Evolutionary conservation across 2,888 invertebrate species (phyloP), one percentile per base, ranked within the genome.

Genomic region (Drosophila nr. fundita): DNA sequence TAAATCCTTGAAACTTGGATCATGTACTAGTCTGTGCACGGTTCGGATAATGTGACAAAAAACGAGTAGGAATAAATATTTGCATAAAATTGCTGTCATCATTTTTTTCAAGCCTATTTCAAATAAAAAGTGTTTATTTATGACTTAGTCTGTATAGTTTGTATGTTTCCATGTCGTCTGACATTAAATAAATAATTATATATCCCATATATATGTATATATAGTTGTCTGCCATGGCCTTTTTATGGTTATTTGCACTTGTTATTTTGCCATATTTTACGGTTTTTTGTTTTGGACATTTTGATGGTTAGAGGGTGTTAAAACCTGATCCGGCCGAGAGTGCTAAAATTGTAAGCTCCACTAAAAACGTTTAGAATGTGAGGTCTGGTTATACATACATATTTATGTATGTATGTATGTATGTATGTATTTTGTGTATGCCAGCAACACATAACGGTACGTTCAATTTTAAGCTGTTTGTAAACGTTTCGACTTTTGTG

Each of bases 401-500:
- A 2, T 15, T 4, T 15, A 32, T 32, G 1, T 21, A 2, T n/a
- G 2, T 13, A 45, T 45, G 4, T 24, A 2, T 24, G 2, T 10
- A 15, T 15, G 63, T 30, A 5, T 42, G 32, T 21, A 27, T 54
- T 42, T 21, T 50, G 27, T 18, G 21, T 49, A 1, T 40, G 21
- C 11, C 40, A 53, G 24, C n/a, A 21, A 13, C 45, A 58, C 48
- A 32, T 58, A 63, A 57, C 60, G 57, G 32, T 58, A 49, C 36
- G 54, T 48, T 65, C 59, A 69, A 62, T 52, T 67, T 80, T 85
- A 73, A 88, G 87, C 83, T 86, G 75, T 73, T 86, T 80, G 83
- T 88, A 83, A 83, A 88, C 81, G 81, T 52, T 83, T 75, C 57
- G 76, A 76, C 68, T 69, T 81, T 59, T 76, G 69, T 78, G 85